Evolutionary conservation across 2,113 vertebrate species (phyloP).

Genomic region (Calcarius ornatus): DNA sequence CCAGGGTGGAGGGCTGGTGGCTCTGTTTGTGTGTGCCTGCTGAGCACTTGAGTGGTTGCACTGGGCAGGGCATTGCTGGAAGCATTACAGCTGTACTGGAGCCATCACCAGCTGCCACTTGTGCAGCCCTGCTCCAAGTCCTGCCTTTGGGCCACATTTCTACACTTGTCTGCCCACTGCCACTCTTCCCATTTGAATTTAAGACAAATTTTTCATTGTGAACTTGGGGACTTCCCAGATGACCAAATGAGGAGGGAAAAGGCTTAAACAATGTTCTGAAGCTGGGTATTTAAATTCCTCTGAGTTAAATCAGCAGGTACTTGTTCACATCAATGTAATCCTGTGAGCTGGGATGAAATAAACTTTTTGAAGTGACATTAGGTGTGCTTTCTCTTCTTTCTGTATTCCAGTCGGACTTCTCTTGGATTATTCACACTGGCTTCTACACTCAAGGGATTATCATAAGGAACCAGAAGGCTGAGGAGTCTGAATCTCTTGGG

Average conservation of each 20-base stretch:
- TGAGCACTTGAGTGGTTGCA: not conserved
- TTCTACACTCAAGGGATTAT: not conserved
- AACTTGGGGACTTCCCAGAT: not conserved
- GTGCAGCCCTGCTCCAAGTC: not conserved
- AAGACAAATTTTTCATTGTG: not conserved
- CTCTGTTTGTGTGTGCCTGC: not conserved
- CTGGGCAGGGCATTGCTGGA: not conserved
- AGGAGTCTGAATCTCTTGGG: not conserved
- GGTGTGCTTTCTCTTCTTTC: constrained; percentile 15
- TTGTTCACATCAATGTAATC: not conserved
- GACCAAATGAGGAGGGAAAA: not conserved
- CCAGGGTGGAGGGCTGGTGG: not conserved
- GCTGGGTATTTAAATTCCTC: not conserved
- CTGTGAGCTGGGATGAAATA: not conserved
- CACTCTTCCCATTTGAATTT: not conserved
- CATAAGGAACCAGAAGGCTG: constrained; percentile 8
- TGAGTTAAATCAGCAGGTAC: not conserved
- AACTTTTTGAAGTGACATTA: not conserved
- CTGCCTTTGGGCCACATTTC: not conserved
- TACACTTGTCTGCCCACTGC: not conserved
- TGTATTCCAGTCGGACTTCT: constrained; percentile 4
- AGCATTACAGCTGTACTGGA: not conserved
- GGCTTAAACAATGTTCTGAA: not conserved
- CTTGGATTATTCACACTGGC: not conserved
- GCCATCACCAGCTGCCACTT: not conserved